Evolutionary conservation across 2,888 invertebrate genomes (phyloP).

Genomic region (Adelognathus sp.): DNA sequence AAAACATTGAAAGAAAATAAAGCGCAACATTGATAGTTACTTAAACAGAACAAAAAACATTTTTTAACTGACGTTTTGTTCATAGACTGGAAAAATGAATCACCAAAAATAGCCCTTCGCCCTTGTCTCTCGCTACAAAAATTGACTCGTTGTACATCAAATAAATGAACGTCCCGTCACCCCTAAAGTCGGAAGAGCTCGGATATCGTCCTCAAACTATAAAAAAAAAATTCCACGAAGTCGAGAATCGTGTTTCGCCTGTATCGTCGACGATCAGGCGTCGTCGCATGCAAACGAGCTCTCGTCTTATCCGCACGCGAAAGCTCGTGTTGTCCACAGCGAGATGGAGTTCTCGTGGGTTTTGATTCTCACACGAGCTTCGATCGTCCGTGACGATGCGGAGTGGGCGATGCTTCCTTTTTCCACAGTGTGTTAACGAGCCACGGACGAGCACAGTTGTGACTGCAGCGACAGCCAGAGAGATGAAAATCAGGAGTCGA

Average conservation of each 20-base stretch:
- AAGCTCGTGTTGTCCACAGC: constrained; percentile 43
- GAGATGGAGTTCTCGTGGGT: constrained; percentile 43
- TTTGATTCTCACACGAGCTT: constrained; percentile 35
- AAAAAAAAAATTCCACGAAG: constrained; percentile 22
- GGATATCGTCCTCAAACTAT: constrained; percentile 11
- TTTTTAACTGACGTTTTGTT: background rate
- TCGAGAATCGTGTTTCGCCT: background rate
- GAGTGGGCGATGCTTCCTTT: no score
- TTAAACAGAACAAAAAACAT: no score
- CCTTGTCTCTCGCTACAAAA: background rate
- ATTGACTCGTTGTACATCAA: background rate
- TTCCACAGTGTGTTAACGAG: constrained; percentile 46
- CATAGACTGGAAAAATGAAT: no score
- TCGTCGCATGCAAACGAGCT: constrained; percentile 48
- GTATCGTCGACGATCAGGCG: constrained; percentile 31
- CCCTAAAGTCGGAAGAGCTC: background rate
- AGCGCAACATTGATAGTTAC: no score
- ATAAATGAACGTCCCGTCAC: background rate
- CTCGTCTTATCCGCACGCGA: constrained; percentile 49
- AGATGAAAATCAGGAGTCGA: constrained; percentile 50
- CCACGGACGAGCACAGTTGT: constrained; percentile 32
- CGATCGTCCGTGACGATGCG: constrained; percentile 25
- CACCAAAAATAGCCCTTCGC: no score
- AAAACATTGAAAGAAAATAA: no score
- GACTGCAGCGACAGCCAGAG: constrained; percentile 7